phyloP scores from a whole-genome alignment of 2,113 vertebrate genomes.

The Seriola aureovittata region DNA sequence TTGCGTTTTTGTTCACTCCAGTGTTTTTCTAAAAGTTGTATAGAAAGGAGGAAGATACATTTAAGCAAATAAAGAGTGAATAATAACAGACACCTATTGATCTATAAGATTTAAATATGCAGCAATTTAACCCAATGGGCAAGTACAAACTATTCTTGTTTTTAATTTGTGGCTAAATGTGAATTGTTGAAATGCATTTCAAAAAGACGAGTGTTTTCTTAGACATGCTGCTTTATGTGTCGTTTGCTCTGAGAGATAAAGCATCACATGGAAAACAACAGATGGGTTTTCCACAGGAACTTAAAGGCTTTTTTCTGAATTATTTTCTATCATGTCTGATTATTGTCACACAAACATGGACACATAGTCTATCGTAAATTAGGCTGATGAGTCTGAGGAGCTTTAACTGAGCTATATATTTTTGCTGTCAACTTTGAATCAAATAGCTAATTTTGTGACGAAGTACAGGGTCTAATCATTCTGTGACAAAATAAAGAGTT shows the following conservation, averaged over 20 bases:
- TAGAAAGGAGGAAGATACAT: background rate
- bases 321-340: background rate
- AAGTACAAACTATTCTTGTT: background rate
- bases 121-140: background rate
- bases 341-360: background rate
- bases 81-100: background rate
- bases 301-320: background rate
- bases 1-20: background rate
- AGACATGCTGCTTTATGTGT: background rate
- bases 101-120: background rate
- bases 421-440: background rate
- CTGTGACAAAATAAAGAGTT: background rate
- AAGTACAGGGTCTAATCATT: background rate
- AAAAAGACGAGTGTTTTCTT: background rate
- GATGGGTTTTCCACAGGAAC: background rate
- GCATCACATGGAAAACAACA: background rate
- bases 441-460: background rate
- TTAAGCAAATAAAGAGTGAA: background rate
- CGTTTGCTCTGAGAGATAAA: background rate
- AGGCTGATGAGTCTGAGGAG: background rate
- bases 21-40: background rate
- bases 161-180: background rate
- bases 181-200: slow-evolving; percentile 14
- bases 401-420: background rate
- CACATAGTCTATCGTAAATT: background rate